Base-by-base conservation (phyloP, 2,113 vertebrate species). In the Argyrosomus japonicus region DNA sequence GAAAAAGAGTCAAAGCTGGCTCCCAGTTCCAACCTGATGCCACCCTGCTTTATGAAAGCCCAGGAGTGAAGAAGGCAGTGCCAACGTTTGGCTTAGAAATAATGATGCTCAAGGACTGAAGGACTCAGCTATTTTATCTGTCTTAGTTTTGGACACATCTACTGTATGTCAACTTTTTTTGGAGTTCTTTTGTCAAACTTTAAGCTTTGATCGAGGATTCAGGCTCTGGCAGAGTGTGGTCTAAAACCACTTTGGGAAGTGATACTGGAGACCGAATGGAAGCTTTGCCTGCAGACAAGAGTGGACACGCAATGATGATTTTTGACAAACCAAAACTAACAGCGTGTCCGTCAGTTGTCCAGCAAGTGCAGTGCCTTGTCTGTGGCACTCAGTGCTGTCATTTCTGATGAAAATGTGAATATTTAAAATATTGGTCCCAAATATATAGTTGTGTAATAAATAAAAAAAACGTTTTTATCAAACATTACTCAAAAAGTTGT, bases 111-210 rank as follows among this genome's bases (percentile, higher is more conserved):
- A 82, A 87, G 72, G 67, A 88, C 84, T 87, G 83, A 75, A 70
- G 60, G 82, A 85, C 86, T 89, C 82, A 85, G 81, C 81, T 81
- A 68, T 88, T 91, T 91, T 80, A 87, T 76, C 84, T 25, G 60
- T 73, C 65, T 85, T 82, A 85, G 86, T 89, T 88, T 91, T 87
- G 73, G 88, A 89, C 65, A 43, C 77, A 53, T 86, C 23, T 21
- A 64, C 82, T 45, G 72, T 75, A 68, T 21, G 65, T 68, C 70
- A n/a, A n/a, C n/a, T n/a, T n/a, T n/a, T n/a, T n/a, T n/a, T n/a
- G n/a, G n/a, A n/a, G 29, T 32, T 32, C 3, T 47, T 51, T 56
- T 73, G 64, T 82, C 88, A 67, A 87, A 87, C 77, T 87, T 79
- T 65, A 32, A 40, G 73, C 82, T 88, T 88, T 85, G 40, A 88